Evolutionary conservation across 2,888 invertebrate genomes (phyloP).

Genomic region (Sinohyriopsis cumingii): DNA sequence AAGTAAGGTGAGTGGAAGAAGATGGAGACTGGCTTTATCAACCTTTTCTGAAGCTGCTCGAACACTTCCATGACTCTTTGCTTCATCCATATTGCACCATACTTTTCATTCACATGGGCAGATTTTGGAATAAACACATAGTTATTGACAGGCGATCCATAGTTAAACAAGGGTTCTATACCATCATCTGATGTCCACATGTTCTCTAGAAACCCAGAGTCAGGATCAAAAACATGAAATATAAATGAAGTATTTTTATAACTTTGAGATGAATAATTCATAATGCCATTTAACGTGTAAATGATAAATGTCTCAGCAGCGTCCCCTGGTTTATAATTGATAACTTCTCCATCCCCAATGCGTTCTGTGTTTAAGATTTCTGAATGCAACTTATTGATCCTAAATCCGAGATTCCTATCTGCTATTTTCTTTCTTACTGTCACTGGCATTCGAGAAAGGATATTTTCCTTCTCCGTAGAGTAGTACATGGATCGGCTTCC

Average conservation of each 20-base stretch:
- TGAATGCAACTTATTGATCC: too few relatives aligned
- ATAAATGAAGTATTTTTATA: conserved; percentile 35
- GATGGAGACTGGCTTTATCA: too few relatives aligned
- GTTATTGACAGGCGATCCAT: conserved; percentile 18
- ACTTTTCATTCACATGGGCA: conserved; percentile 19
- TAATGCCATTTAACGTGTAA: conserved; percentile 32
- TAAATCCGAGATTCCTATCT: too few relatives aligned
- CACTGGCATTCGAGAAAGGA: too few relatives aligned
- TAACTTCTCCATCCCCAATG: conserved; percentile 31
- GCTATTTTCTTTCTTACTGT: too few relatives aligned
- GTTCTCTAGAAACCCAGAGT: conserved; percentile 47
- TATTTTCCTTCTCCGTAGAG: too few relatives aligned
- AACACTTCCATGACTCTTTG: conserved; percentile 10
- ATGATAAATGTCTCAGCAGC: conserved; percentile 34
- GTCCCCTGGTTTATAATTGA: conserved; percentile 30
- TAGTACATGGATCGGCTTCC: too few relatives aligned
- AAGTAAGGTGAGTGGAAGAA: too few relatives aligned
- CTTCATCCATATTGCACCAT: conserved; percentile 47
- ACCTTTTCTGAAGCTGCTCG: too few relatives aligned
- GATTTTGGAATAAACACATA: conserved; percentile 40
- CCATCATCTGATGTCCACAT: conserved; percentile 44
- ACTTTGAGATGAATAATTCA: conserved; percentile 31
- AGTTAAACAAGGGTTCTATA: conserved; percentile 16
- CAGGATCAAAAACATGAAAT: conserved; percentile 42
- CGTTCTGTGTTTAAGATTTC: too few relatives aligned